Base-by-base conservation (phyloP, 2,888 invertebrate species). In the Rhagium mordax region DNA sequence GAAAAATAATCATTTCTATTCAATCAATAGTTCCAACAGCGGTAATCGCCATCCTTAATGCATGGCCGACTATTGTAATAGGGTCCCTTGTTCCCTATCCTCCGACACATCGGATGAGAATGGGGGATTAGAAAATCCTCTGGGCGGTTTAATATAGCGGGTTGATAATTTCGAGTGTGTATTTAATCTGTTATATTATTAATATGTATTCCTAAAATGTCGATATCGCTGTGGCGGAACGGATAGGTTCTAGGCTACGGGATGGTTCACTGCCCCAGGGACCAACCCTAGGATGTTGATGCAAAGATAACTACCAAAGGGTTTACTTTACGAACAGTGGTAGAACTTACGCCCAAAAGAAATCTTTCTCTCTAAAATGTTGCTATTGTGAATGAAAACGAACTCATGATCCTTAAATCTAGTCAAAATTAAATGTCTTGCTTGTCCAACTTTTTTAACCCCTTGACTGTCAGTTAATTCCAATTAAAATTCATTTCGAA, bases 51-150 rank as follows among this genome's bases (percentile, higher is more conserved):
- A 24, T 33, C 59, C 59, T 59, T 59, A 18, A 61, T 61, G 61
- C 61, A 61, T 20, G 61, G 47, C 61, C 61, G 47, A 47, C 48
- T 61, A 61, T 61, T 61, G 41, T 47, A 61, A 61, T 61, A 21
- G 48, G 47, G 47, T 61, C 59, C 59, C 59, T 59, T 33, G 59
- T 59, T 59, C 59, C 59, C 18, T 21, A 33, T 59, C 18, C 33
- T 6, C 4, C 18, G 13, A 59, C 18, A 33, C 16, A 20, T n/a
- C n/a, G 18, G 16, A 16, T 16, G 33, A 33, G 18, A 24, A 18
- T 15, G 29, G 33, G 33, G 64, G 64, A 64, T 64, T 49, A 64
- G 10, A 49, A 27, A 51, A 51, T 64, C 64, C 64, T 48, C 29
- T 51, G 55, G 64, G 64, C 49, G 48, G 64, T 64, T 64, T 51